Evolutionary conservation across 2,888 invertebrate species (phyloP), one percentile per base, ranked within the genome.

Genomic region (Thymelicus sylvestris): DNA sequence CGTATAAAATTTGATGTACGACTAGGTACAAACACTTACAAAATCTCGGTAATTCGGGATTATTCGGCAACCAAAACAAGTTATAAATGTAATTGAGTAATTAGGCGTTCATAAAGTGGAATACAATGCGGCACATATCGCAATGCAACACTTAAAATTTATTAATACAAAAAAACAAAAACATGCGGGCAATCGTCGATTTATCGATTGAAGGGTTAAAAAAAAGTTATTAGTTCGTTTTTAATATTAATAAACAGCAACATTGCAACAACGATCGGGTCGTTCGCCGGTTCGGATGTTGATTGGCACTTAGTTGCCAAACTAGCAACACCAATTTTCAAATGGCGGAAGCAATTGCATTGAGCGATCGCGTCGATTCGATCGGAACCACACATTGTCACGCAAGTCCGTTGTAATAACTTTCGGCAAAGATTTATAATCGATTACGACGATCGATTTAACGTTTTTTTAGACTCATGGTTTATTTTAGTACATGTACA

Each of bases 341-440:
- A 80, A 78, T 79, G 76, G 78, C 81, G 87, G 85, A 88, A 87
- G 80, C 78, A 77, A 80, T 83, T 78, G 76, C 72, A 77, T 13
- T 12, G 59, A 8, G 75, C 80, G 78, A 82, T 82, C 81, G 31
- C 19, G 19, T 19, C 19, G 19, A 19, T 19, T 19, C 19, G 19
- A 19, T 19, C 31, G 82, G 82, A 82, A 85, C 68, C 78, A 73
- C 72, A 80, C 78, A 83, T 79, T 83, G 88, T 89, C 89, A 90
- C 86, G 89, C 88, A 83, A 88, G 79, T 81, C 75, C 8, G 38
- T 41, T 68, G 15, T 31, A 78, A 77, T 73, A 78, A 76, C 81
- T 88, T 89, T 86, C 77, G 82, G 83, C 82, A 89, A 84, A 75
- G 78, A 38, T 73, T 76, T 79, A 19, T 61, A 60, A 62, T 7